These are phyloP conservation scores for Chascanopsetta lugubris DNA, from an alignment of 2,113 vertebrate species.

Conservation along the genomic window DNA sequence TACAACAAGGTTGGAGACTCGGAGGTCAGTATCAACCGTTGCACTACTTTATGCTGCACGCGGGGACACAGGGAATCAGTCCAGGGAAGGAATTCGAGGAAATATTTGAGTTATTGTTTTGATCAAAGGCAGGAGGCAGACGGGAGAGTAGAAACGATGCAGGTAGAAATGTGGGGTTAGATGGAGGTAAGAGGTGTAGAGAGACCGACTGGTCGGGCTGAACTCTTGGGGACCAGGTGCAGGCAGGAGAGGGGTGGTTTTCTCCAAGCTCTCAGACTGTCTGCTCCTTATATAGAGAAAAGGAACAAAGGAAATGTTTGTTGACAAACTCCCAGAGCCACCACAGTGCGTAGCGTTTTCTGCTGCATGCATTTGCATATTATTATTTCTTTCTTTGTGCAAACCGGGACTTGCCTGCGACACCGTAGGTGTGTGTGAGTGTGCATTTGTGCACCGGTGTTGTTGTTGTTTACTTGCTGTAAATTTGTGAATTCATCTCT, in stretches of 20 bases:
- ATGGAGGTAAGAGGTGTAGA: slow-evolving; percentile 7
- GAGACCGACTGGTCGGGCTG: slow-evolving; percentile 1
- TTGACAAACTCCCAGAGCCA: slow-evolving; percentile 32
- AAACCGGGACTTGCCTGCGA: background rate
- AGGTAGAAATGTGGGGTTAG: background rate
- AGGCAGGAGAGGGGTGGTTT: slow-evolving; percentile 8
- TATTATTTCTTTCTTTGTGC: slow-evolving; percentile 6
- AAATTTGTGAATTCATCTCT: slow-evolving; percentile 52
- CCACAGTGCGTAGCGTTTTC: slow-evolving; percentile 11
- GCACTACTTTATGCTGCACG: background rate
- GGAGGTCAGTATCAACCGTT: slow-evolving; percentile 82
- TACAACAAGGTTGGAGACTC: slow-evolving; percentile 88
- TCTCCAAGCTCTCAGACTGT: slow-evolving; percentile 4
- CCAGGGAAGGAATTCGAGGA: background rate
- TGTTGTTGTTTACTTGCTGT: slow-evolving; percentile 57
- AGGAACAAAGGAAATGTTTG: slow-evolving; percentile 39
- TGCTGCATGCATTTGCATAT: slow-evolving; percentile 18
- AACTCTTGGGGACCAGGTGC: slow-evolving; percentile 1
- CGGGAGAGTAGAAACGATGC: background rate
- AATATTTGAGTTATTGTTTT: background rate
- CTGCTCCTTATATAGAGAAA: slow-evolving; percentile 15
- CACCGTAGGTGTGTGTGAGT: background rate
- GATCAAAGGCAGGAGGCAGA: background rate
- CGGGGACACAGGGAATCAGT: background rate
- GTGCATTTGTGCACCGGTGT: background rate